phyloP scores from a whole-genome alignment of 2,797 vertebrate species.

The Muraenolepis orangiensis region DNA sequence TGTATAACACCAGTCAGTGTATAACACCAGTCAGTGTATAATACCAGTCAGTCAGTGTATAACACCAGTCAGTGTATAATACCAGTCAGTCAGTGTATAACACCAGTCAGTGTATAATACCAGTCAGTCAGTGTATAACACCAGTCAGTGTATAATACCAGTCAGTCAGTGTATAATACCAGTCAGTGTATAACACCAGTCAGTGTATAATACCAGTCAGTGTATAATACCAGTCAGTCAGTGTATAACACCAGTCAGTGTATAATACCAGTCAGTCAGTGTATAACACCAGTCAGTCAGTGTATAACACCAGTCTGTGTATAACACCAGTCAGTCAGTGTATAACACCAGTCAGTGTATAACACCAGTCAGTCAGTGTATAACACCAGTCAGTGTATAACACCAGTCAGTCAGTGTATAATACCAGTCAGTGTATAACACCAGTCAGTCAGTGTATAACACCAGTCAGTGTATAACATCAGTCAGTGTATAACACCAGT shows the following conservation, averaged over 20 bases:
- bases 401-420: too few relatives aligned
- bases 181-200: not conserved
- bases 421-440: not conserved
- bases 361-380: not conserved
- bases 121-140: too few relatives aligned
- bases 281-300: not conserved
- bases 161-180: too few relatives aligned
- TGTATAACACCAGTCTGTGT: too few relatives aligned
- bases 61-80: not conserved
- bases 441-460: not conserved
- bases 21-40: too few relatives aligned
- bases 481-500: not conserved
- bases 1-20: not conserved
- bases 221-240: not conserved
- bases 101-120: not conserved
- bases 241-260: not conserved
- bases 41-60: too few relatives aligned
- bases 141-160: not conserved
- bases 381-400: not conserved
- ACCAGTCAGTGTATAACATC: too few relatives aligned
- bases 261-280: too few relatives aligned
- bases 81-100: too few relatives aligned
- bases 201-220: too few relatives aligned
- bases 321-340: not conserved
- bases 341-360: too few relatives aligned